These are phyloP conservation scores for Morpho achilles DNA, from an alignment of 2,888 invertebrate genomes.

Conservation along the genomic window DNA sequence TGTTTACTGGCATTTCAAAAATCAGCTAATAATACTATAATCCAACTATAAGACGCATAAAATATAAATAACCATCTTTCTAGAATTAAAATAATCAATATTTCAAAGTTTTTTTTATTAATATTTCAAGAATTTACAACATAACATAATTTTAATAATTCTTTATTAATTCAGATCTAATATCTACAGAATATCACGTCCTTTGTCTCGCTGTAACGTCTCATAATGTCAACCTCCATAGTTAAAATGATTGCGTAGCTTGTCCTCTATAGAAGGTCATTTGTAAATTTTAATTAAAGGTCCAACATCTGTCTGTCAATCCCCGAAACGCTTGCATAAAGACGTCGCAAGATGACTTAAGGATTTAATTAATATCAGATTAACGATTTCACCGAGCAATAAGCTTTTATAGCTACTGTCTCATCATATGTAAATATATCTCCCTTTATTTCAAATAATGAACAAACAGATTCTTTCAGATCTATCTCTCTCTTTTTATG, in stretches of 20 bases:
- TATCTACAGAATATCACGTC: slow-evolving; percentile 6
- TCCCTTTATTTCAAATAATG: too few species aligned
- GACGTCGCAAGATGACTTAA: slow-evolving; percentile 48
- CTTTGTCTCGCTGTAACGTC: slow-evolving; percentile 15
- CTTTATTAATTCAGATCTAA: slow-evolving; percentile 7
- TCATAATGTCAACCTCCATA: slow-evolving; percentile 17
- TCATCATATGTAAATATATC: too few species aligned
- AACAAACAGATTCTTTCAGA: too few species aligned
- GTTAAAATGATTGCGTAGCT: slow-evolving; percentile 28
- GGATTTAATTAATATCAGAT: slow-evolving; percentile 57
- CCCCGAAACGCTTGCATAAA: slow-evolving; percentile 44
- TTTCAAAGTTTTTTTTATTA: too few species aligned
- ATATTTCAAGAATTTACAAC: too few species aligned
- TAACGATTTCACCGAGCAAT: slow-evolving; percentile 34
- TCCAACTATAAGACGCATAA: too few species aligned
- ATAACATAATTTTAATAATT: not conserved
- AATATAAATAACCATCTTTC: too few species aligned
- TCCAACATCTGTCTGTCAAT: slow-evolving; percentile 44
- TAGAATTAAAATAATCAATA: too few species aligned
- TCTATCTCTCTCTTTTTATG: too few species aligned
- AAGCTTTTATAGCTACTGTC: slow-evolving; percentile 4
- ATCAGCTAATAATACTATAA: too few species aligned
- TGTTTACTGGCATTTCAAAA: too few species aligned
- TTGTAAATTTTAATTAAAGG: slow-evolving; percentile 51
- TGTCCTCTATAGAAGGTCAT: slow-evolving; percentile 29